Percentiles rank a stretch among this genome's conserved stretches.
These are phyloP conservation scores for Anarsia innoxiella DNA, from an alignment of 2,888 invertebrate species.

Conservation along the genomic window DNA sequence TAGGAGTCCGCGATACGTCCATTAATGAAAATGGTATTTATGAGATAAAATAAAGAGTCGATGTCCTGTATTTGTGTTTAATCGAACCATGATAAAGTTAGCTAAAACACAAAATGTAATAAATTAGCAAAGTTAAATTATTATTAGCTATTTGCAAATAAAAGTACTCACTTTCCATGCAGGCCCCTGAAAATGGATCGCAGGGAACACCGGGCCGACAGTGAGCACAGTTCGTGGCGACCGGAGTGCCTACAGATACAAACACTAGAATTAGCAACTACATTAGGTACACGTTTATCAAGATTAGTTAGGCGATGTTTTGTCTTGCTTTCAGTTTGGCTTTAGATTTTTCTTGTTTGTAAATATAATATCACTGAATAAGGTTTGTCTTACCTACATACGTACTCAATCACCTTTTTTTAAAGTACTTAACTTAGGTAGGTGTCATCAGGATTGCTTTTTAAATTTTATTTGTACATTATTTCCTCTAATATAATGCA, in stretches of 20 bases:
- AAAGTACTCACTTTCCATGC: conserved; percentile 84
- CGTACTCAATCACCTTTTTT: too few relatives aligned
- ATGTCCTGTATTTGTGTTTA: conserved; percentile 18
- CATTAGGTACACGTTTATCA: too few relatives aligned
- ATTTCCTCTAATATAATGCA: too few relatives aligned
- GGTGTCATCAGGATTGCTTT: too few relatives aligned
- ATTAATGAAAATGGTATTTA: conserved; percentile 37
- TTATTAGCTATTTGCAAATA: conserved; percentile 1
- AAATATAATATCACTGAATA: too few relatives aligned
- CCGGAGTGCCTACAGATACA: conserved; percentile 37
- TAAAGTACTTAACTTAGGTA: too few relatives aligned
- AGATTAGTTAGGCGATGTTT: too few relatives aligned
- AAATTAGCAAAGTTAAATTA: conserved; percentile 14
- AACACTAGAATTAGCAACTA: too few relatives aligned
- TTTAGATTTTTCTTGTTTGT: too few relatives aligned
- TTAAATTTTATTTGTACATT: too few relatives aligned
- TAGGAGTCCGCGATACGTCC: conserved; percentile 45
- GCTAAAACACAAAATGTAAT: conserved; percentile 19
- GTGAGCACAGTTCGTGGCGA: conserved; percentile 78
- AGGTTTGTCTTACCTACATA: too few relatives aligned
- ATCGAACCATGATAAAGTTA: conserved; percentile 14
- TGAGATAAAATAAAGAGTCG: conserved; percentile 26
- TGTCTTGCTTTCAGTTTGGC: too few relatives aligned
- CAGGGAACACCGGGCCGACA: conserved; percentile 87
- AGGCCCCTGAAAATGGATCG: conserved; percentile 86